phyloP scores from a whole-genome alignment of 2,797 vertebrate species.

The Hirundo rustica region DNA sequence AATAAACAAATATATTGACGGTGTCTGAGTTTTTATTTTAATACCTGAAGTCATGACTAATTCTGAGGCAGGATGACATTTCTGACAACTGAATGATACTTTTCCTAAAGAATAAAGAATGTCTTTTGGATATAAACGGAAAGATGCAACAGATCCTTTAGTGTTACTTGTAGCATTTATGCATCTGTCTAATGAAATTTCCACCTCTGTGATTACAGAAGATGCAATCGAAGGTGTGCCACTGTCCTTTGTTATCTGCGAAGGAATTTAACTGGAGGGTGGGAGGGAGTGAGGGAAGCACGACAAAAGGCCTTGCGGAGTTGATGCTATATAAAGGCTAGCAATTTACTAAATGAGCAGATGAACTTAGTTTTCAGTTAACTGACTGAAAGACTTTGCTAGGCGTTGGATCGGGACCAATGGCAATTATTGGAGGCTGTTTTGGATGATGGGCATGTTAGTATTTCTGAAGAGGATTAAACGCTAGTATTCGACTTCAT shows the following conservation, averaged over 20 bases:
- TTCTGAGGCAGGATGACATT: slow-evolving; percentile 70
- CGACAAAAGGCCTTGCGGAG: background rate
- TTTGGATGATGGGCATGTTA: slow-evolving; percentile 61
- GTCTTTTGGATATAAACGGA: slow-evolving; percentile 64
- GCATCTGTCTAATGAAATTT: slow-evolving; percentile 60
- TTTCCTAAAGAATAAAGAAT: slow-evolving; percentile 65
- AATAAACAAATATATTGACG: slow-evolving; percentile 35
- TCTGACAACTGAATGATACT: slow-evolving; percentile 72
- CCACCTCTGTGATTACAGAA: background rate
- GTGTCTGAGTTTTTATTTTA: slow-evolving; percentile 77
- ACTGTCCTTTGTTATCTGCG: slow-evolving; percentile 28
- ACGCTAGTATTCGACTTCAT: slow-evolving; percentile 65
- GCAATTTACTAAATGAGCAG: slow-evolving; percentile 68
- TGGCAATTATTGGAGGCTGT: slow-evolving; percentile 56
- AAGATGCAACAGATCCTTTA: slow-evolving; percentile 70
- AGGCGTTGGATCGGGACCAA: slow-evolving; percentile 54
- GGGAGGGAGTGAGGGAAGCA: background rate
- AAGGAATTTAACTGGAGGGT: slow-evolving; percentile 34
- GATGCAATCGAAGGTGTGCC: slow-evolving; percentile 41
- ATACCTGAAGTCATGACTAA: slow-evolving; percentile 71
- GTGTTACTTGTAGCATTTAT: slow-evolving; percentile 56
- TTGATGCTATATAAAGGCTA: slow-evolving; percentile 43
- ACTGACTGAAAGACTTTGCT: slow-evolving; percentile 59
- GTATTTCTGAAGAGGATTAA: slow-evolving; percentile 71
- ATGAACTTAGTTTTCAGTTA: slow-evolving; percentile 69